Percentiles rank a stretch among this genome's conserved stretches.
Evolutionary conservation across 2,797 vertebrate genomes (phyloP).

Genomic region (Cichlasoma orientale): DNA sequence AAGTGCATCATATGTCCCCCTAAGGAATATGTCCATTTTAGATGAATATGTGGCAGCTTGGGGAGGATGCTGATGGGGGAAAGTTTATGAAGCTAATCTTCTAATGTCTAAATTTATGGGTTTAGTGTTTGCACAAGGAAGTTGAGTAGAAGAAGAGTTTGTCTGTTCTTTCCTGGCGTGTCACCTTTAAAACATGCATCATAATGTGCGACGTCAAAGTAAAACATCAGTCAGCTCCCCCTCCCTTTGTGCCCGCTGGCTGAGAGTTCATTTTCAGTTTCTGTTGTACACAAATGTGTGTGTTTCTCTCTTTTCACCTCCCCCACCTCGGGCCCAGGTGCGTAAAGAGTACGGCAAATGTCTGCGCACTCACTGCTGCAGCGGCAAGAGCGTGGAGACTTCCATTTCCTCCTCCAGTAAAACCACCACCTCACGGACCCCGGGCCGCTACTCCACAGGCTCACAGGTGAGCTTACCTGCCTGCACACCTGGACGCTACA

Average conservation of each 20-base stretch:
- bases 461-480: slow-evolving; percentile 93
- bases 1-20: slow-evolving; percentile 64
- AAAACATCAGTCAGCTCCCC: background rate
- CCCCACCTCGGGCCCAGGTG: slow-evolving; percentile 79
- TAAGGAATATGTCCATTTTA: slow-evolving; percentile 55
- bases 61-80: slow-evolving; percentile 33
- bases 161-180: background rate
- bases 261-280: background rate
- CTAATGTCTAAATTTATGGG: slow-evolving; percentile 51
- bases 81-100: slow-evolving; percentile 63
- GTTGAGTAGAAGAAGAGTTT: slow-evolving; percentile 23
- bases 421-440: slow-evolving; percentile 93
- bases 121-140: slow-evolving; percentile 41
- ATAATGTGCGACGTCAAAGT: background rate
- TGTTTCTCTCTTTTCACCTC: background rate
- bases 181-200: slow-evolving; percentile 18
- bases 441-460: slow-evolving; percentile 95
- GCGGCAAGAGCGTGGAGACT: slow-evolving; percentile 96
- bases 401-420: slow-evolving; percentile 96
- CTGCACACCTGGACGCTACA: slow-evolving; percentile 81
- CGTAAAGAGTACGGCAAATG: slow-evolving; percentile 98
- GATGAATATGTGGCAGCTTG: slow-evolving; percentile 41
- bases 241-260: background rate
- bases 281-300: background rate
- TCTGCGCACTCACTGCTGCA: slow-evolving; percentile 95